phyloP scores from a whole-genome alignment of 2,888 invertebrate species.

The Hyalella azteca region DNA sequence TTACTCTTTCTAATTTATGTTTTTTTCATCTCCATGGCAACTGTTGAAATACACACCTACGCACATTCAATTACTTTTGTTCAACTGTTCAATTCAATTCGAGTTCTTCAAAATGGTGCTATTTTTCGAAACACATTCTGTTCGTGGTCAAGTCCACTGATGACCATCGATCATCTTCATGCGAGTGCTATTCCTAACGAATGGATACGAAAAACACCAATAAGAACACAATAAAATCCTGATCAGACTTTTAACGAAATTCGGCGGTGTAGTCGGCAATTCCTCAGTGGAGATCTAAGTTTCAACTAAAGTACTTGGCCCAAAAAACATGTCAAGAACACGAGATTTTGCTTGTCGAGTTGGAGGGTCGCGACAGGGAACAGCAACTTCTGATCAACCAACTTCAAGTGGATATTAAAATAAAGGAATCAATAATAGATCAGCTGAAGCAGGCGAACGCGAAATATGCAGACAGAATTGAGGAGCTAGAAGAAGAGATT shows the following conservation, averaged over 20 bases:
- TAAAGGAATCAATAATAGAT: slow-evolving; percentile 53
- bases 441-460: slow-evolving; percentile 51
- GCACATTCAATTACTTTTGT: slow-evolving; percentile 21
- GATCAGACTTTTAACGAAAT: too few species aligned
- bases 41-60: slow-evolving; percentile 26
- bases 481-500: slow-evolving; percentile 69
- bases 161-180: too few species aligned
- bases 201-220: too few species aligned
- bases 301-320: slow-evolving; percentile 31
- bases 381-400: slow-evolving; percentile 51
- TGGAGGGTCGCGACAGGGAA: slow-evolving; percentile 55
- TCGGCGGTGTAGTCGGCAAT: neutral
- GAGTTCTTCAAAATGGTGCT: slow-evolving; percentile 17
- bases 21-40: slow-evolving; percentile 17
- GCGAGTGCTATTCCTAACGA: too few species aligned
- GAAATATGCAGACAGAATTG: slow-evolving; percentile 64
- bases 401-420: slow-evolving; percentile 54
- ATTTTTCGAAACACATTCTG: neutral
- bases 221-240: too few species aligned
- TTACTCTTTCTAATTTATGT: neutral
- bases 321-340: slow-evolving; percentile 24
- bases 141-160: neutral
- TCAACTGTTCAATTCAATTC: neutral
- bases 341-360: slow-evolving; percentile 53
- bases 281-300: slow-evolving; percentile 9